Percentiles rank a stretch among this genome's conserved stretches.
These are phyloP conservation scores for Phthorimaea operculella DNA, from an alignment of 1,140 invertebrate genomes.

Conservation along the genomic window DNA sequence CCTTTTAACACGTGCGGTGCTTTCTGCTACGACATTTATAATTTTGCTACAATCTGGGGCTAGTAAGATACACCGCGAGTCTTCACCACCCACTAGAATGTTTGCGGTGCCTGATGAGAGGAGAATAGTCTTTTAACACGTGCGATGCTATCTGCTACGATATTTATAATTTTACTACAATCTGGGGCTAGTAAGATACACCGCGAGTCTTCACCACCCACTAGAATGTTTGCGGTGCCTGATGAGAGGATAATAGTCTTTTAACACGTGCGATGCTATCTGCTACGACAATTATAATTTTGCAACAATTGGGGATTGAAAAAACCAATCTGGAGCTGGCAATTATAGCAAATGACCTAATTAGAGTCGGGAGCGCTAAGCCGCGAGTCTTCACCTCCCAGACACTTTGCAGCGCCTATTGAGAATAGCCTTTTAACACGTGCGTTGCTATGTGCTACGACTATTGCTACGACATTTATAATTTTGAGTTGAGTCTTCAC, in stretches of 20 bases:
- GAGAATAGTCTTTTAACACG: not conserved
- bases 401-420: slow-evolving; percentile 13
- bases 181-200: no score
- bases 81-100: slow-evolving; percentile 19
- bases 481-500: slow-evolving; percentile 19
- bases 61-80: slow-evolving; percentile 16
- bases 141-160: no score
- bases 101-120: no score
- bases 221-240: no score
- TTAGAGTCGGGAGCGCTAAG: slow-evolving; percentile 30
- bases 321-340: slow-evolving; percentile 54
- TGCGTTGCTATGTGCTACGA: not conserved
- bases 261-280: no score
- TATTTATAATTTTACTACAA: no score
- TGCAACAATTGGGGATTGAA: no score
- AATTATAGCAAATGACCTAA: slow-evolving; percentile 57
- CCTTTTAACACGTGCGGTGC: not conserved
- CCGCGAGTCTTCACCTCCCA: slow-evolving; percentile 21
- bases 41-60: no score
- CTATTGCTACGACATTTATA: no score
- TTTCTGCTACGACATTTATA: no score
- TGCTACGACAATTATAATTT: no score
- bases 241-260: no score
- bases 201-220: slow-evolving; percentile 20
- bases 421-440: not conserved